Evolutionary conservation across 2,113 vertebrate species (phyloP), one percentile per base, ranked within the genome.

Genomic region (Pangasianodon hypophthalmus): DNA sequence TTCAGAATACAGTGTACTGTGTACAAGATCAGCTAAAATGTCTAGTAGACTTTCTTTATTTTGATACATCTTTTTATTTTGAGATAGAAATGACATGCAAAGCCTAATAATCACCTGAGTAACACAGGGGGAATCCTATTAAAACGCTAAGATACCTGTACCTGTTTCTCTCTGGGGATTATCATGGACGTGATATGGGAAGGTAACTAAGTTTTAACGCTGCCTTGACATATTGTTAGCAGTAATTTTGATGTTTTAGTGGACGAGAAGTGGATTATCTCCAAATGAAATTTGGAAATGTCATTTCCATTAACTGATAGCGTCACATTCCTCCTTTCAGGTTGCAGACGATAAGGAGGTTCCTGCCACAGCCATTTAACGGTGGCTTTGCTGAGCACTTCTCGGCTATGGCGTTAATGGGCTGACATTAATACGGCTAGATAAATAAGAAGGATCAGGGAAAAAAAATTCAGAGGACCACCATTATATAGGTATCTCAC

Each of bases 301-400:
- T 97, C 95, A 96, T 98, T 98, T 97, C 96, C 96, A 97, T 97
- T 96, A 95, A 96, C 91, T 97, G 97, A 98, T 98, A 98, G 97
- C 96, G 95, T 95, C 96, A 98, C 98, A 98, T 96, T 96, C 97
- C 96, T 97, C 96, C 96, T 98, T 98, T 98, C 97, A 98, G 97
- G 97, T 97, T 95, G 94, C 93, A 81, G 89, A 96, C 32, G 97
- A 98, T 97, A 98, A 98, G 97, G 96, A 96, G 95, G 97, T 96
- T 96, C 97, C 97, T 96, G 96, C 95, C 95, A 94, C 95, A 95
- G 93, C 95, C 93, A 97, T 94, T 97, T 97, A 98, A 97, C 94
- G 94, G 96, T 96, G 96, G 95, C 95, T 97, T 97, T 96, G 94
- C 94, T 94, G 93, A 96, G 95, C 92, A 94, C 94, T 95, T 93